Conservation (phyloP, 1,140 invertebrate species). For the Hestina assimilis region DNA sequence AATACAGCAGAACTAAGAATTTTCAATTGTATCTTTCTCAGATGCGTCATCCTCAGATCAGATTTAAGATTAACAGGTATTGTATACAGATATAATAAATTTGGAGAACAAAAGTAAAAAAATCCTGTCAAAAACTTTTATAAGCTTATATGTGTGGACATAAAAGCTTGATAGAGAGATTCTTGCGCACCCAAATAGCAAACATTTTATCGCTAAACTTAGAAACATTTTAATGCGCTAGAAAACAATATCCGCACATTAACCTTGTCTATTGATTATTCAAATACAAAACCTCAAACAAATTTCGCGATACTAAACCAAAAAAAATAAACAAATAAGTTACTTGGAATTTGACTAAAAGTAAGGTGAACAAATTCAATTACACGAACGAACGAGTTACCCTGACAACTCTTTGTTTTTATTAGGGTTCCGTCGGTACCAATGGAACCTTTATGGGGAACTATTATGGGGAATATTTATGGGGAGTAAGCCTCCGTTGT, state of each 20-base stretch:
- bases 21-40: too few relatives aligned
- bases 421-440: conserved; percentile 7
- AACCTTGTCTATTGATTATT: conserved; percentile 7
- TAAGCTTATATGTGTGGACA: too few relatives aligned
- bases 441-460: conserved; percentile 1
- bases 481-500: too few relatives aligned
- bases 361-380: conserved; percentile 19
- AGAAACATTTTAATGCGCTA: conserved; percentile 1
- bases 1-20: too few relatives aligned
- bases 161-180: too few relatives aligned
- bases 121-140: too few relatives aligned
- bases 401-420: conserved; percentile 22
- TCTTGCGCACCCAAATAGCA: too few relatives aligned
- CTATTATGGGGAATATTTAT: too few relatives aligned
- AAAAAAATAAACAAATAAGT: conserved; percentile 13
- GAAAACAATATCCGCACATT: conserved; percentile 15
- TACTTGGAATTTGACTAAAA: conserved; percentile 21
- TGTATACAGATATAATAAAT: too few relatives aligned
- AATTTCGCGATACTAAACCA: conserved; percentile 17
- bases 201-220: neutral
- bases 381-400: conserved; percentile 16
- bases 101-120: too few relatives aligned
- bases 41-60: too few relatives aligned
- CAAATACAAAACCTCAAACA: conserved; percentile 5
- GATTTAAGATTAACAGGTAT: too few relatives aligned